A percentile compares a stretch with the other conserved stretches of the same genome.
Conservation (phyloP, 2,888 invertebrate species). For the Pherbina coryleti region DNA sequence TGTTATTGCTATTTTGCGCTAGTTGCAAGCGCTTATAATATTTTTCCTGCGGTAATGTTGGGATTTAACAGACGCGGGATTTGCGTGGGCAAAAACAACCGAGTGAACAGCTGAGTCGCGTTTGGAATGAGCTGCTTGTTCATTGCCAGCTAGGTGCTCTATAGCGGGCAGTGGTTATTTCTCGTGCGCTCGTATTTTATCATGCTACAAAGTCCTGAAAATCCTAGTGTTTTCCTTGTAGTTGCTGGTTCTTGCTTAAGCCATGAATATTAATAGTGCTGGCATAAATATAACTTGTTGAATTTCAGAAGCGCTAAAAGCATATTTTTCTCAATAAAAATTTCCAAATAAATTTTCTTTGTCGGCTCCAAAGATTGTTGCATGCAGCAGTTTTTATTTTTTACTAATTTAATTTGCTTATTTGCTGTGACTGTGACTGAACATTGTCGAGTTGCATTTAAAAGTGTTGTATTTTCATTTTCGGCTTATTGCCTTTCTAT, state of each 20-base stretch:
- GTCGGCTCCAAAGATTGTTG: background rate
- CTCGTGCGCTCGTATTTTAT: background rate
- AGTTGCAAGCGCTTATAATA: background rate
- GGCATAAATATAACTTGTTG: background rate
- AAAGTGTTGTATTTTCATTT: background rate
- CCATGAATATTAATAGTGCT: background rate
- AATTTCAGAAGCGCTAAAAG: background rate
- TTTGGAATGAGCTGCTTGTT: too few relatives aligned
- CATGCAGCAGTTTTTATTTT: background rate
- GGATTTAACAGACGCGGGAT: background rate
- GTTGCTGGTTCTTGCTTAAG: background rate
- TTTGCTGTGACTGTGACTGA: background rate
- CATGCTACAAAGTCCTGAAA: background rate
- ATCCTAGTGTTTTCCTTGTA: background rate
- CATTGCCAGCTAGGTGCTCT: background rate
- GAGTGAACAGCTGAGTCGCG: background rate
- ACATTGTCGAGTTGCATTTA: background rate
- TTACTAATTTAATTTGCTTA: too few relatives aligned
- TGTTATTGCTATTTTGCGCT: background rate
- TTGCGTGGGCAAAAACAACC: background rate
- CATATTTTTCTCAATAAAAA: background rate
- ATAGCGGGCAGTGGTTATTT: background rate
- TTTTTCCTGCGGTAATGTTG: constrained; percentile 1
- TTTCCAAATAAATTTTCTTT: background rate
- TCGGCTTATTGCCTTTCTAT: background rate